phyloP scores from a whole-genome alignment of 1,140 invertebrate genomes.

The Drosophila ambigua region DNA sequence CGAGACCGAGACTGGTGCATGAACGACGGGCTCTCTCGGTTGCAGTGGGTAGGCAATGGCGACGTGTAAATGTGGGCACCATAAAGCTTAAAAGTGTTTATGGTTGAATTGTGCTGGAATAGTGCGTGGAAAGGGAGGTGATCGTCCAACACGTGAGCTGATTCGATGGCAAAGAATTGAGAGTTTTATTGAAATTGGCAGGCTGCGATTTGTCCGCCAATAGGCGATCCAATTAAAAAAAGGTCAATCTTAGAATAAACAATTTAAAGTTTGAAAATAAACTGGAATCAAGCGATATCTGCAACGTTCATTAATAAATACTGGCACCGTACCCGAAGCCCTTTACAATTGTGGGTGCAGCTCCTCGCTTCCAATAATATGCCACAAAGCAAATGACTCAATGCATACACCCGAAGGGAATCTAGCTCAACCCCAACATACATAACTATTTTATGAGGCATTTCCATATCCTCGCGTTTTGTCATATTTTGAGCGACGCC shows the following conservation, averaged over 20 bases:
- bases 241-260: no score
- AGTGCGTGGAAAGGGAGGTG: not conserved
- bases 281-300: no score
- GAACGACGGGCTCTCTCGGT: conserved; percentile 8
- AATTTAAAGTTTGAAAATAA: no score
- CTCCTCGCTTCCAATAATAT: no score
- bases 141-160: conserved; percentile 8
- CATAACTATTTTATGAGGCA: conserved; percentile 48
- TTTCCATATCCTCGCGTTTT: conserved; percentile 35
- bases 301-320: no score
- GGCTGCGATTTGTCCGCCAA: not conserved
- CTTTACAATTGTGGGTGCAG: no score
- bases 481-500: conserved; percentile 53
- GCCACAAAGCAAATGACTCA: conserved; percentile 20
- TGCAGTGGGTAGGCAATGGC: conserved; percentile 48
- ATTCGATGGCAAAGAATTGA: conserved; percentile 20
- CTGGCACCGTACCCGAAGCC: no score
- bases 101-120: conserved; percentile 51
- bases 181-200: conserved; percentile 33
- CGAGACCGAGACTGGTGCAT: no score
- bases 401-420: conserved; percentile 5
- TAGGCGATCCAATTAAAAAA: no score
- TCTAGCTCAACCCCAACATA: conserved; percentile 6
- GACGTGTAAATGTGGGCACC: conserved; percentile 74
- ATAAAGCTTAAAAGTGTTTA: conserved; percentile 82